Percentiles rank a stretch among this genome's conserved stretches.
These are phyloP conservation scores for Yoshiicerus persimilis DNA, from an alignment of 1,140 invertebrate species.

Conservation along the genomic window DNA sequence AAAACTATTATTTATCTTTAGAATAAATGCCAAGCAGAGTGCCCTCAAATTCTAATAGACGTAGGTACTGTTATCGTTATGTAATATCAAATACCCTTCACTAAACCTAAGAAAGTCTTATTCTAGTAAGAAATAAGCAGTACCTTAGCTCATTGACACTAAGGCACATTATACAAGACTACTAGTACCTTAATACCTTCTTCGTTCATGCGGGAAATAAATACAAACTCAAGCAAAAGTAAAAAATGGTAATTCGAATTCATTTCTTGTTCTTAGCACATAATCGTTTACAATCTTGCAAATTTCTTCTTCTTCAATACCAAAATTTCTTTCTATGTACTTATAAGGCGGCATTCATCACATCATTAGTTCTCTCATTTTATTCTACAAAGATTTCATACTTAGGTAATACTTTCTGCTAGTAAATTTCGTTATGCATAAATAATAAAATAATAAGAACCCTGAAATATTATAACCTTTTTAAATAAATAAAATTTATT, in stretches of 20 bases:
- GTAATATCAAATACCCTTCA: neutral
- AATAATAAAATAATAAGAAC: no score
- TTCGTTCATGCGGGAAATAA: neutral
- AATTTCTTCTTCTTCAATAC: no score
- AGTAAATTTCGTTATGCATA: no score
- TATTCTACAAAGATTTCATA: no score
- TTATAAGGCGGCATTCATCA: no score
- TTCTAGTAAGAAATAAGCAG: no score
- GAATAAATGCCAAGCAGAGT: neutral
- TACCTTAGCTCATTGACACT: neutral
- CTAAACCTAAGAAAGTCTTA: neutral
- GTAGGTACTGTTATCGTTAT: neutral
- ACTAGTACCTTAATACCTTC: neutral
- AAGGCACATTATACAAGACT: neutral
- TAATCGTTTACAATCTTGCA: neutral
- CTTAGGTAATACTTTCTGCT: no score
- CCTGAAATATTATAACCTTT: no score
- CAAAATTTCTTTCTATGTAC: no score
- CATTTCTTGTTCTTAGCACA: neutral
- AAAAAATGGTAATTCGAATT: no score
- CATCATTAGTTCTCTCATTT: no score
- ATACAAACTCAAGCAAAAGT: neutral
- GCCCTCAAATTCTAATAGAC: neutral
- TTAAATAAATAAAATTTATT: no score
- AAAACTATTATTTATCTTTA: neutral